These are phyloP conservation scores for Mus caroli DNA, from an alignment of 2,797 vertebrate genomes.

Conservation along the genomic window DNA sequence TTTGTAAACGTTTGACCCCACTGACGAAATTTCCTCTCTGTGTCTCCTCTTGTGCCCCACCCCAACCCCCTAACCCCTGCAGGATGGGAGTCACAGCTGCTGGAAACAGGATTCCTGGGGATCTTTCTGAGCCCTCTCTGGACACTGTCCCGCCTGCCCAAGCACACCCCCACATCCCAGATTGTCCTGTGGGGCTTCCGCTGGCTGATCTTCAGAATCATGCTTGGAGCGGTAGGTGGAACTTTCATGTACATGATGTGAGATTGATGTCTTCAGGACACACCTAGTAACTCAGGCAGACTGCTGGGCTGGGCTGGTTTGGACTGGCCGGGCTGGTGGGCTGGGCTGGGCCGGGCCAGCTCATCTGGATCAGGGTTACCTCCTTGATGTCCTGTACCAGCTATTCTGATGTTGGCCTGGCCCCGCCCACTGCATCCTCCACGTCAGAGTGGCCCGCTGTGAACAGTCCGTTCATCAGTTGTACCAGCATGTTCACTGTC, in stretches of 20 bases:
- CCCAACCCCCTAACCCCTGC: conserved; percentile 36
- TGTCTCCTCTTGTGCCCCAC: not conserved
- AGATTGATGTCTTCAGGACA: not conserved
- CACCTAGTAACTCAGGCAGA: not conserved
- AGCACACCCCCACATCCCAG: conserved; percentile 90
- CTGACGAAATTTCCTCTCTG: not conserved
- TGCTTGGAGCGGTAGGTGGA: conserved; percentile 97
- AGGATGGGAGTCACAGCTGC: conserved; percentile 98
- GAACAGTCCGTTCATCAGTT: too few relatives aligned
- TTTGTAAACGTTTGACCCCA: not conserved
- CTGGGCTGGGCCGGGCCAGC: not conserved
- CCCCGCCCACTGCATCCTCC: not conserved
- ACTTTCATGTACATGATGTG: not conserved
- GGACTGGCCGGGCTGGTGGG: too few relatives aligned
- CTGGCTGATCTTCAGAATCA: conserved; percentile 99
- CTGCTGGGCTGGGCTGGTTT: not conserved
- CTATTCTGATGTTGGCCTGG: not conserved
- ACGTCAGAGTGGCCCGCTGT: not conserved
- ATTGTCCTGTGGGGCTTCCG: conserved; percentile 95
- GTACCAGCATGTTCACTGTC: fast-evolving
- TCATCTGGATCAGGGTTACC: not conserved
- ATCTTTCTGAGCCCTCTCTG: conserved; percentile 96
- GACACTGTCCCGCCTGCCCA: conserved; percentile 92
- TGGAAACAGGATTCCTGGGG: conserved; percentile 96
- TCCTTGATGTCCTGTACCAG: not conserved